Evolutionary conservation across 2,888 invertebrate genomes (phyloP).

Genomic region (Marasmarcha lunaedactyla): DNA sequence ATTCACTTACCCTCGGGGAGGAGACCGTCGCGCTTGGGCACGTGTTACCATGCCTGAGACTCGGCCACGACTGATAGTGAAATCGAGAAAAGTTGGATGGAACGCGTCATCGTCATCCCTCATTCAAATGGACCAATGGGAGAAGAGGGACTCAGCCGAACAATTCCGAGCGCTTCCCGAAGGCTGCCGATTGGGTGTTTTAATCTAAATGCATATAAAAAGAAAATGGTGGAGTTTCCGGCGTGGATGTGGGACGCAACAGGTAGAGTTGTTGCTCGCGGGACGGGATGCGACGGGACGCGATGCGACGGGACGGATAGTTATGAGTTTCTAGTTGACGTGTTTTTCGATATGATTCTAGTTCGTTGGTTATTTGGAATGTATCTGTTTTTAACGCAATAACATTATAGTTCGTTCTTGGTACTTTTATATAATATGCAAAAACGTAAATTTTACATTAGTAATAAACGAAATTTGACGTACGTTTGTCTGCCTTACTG

Average conservation of each 20-base stretch:
- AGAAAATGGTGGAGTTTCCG: constrained; percentile 48
- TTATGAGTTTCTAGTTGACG: too few species aligned
- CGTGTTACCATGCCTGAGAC: constrained; percentile 45
- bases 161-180: constrained; percentile 40
- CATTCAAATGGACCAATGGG: constrained; percentile 43
- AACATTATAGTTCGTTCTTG: too few species aligned
- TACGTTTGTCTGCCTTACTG: too few species aligned
- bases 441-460: too few species aligned
- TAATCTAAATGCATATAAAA: constrained; percentile 69
- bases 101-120: constrained; percentile 62
- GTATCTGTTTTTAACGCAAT: too few species aligned
- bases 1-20: constrained; percentile 57
- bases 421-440: too few species aligned
- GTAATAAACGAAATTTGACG: too few species aligned
- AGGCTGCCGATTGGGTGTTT: constrained; percentile 65
- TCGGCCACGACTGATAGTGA: constrained; percentile 58
- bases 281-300: too few species aligned
- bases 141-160: constrained; percentile 38
- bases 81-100: constrained; percentile 62
- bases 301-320: too few species aligned
- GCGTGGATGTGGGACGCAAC: constrained; percentile 45
- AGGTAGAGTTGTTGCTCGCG: constrained; percentile 31
- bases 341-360: too few species aligned
- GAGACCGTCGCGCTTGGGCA: constrained; percentile 27
- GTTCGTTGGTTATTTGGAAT: too few species aligned